Base-by-base conservation (phyloP, 1,140 invertebrate genomes). In the Papilio xuthus region DNA sequence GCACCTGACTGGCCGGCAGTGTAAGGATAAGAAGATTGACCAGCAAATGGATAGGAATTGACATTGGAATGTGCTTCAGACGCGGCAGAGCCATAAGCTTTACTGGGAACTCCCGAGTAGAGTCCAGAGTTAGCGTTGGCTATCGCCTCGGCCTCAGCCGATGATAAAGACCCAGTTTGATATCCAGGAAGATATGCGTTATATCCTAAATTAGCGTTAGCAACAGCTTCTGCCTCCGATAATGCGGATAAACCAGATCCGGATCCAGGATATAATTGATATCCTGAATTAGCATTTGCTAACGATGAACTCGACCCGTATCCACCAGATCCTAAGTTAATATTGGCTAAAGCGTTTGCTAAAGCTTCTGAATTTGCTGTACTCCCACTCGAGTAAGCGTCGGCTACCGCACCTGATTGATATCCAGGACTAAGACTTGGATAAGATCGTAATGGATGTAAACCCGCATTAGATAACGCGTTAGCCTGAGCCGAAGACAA, bases 211-310 rank as follows among this genome's bases (percentile, higher is more conserved):
- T 44, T 71, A 20, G n/a, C 69, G 12, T 78, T 13, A 13, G 78
- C 69, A 18, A 67, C 69, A 23, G 77, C 80, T 13, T 74, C 63
- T 2, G 80, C 80, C 28, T 78, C 42, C 42, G 67, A 32, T 26
- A 42, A 10, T 18, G 53, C 41, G 23, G 80, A 78, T 41, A 42
- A 44, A 20, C 72, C 79, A 37, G 50, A 20, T 53, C 18, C 50
- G 80, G 74, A 42, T 44, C 73, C 56, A 50, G 81, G 77, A 67
- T 82, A 81, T 63, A 81, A 75, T 41, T 79, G 79, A 32, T 42
- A 42, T 10, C 37, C 69, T 71, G 37, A 71, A 71, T 44, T 71
- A 41, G 6, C 80, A 13, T 74, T 47, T 12, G 80, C 80, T 44
- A 47, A 26, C 18, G 80, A 72, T 50, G 53, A 63, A 53, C 60